Base-by-base conservation (phyloP, 2,888 invertebrate genomes). In the Sepioteuthis lessoniana region DNA sequence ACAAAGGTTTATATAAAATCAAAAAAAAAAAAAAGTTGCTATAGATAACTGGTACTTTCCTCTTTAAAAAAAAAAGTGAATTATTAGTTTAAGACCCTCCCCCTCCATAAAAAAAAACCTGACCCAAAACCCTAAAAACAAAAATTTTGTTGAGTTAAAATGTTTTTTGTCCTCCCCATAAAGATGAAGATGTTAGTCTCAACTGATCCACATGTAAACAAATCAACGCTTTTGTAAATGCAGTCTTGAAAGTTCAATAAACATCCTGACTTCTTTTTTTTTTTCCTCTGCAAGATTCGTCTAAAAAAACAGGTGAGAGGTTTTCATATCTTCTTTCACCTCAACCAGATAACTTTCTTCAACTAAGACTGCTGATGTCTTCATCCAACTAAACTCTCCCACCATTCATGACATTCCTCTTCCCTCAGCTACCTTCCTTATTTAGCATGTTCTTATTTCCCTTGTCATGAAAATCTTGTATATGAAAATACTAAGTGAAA, bases 261-360 rank as follows among this genome's bases (percentile, higher is more conserved):
- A 76, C 28, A 31, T n/a, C 16, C n/a, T 28, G 28, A 55, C 16
- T 28, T 76, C 21, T 16, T 5, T 7, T 76, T 76, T 91, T 91
- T 42, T 42, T 42, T 42, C 38, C 91, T 46, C 46, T 91, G 46
- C 91, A 91, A 91, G 91, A 91, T 91, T 91, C 91, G 91, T 42
- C 91, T 91, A 42, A 46, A 38, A 91, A 91, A n/a, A 10, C 38
- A 91, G 91, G 91, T 91, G 91, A 91, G 91, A 91, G 91, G 91
- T 91, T 91, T 46, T 42, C 91, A 42, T 91, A 42, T 42, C 42
- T 90, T 90, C 90, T 25, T 42, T 91, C 91, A 42, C 38, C 76
- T n/a, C 76, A 76, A 35, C n/a, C 35, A 35, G 76, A 76, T 76
- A 76, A 76, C 76, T 8, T 16, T 19, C 16, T 21, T 76, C 25